Percentiles rank a stretch among this genome's conserved stretches.
Evolutionary conservation across 1,140 invertebrate species (phyloP).

Genomic region (Bombus polaris): DNA sequence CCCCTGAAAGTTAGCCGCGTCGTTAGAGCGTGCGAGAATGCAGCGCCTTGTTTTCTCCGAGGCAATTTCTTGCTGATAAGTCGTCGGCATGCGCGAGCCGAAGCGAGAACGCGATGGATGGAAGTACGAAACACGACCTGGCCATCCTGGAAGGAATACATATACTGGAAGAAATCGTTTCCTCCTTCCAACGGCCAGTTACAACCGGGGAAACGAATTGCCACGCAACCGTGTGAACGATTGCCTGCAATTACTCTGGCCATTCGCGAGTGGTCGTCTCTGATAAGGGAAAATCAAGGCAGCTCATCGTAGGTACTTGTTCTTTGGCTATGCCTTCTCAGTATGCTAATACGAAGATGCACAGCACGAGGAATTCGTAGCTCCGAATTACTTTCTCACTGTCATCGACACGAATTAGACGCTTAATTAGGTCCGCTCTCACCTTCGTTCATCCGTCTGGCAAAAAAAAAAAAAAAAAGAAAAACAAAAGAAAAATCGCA

Average conservation of each 20-base stretch:
- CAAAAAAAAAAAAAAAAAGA: too few relatives aligned
- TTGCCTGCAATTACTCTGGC: slow-evolving; percentile 40
- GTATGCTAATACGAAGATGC: slow-evolving; percentile 18
- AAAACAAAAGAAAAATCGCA: neutral
- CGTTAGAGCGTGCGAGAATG: slow-evolving; percentile 70
- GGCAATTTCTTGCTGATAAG: slow-evolving; percentile 67
- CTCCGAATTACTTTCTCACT: slow-evolving; percentile 31
- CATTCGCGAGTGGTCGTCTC: slow-evolving; percentile 4
- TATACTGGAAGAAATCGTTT: slow-evolving; percentile 1
- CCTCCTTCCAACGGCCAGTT: neutral
- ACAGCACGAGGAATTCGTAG: slow-evolving; percentile 3
- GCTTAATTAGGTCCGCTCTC: neutral
- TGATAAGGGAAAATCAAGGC: slow-evolving; percentile 23
- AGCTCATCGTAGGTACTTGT: neutral
- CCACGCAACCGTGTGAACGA: slow-evolving; percentile 32
- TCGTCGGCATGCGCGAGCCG: slow-evolving; percentile 40
- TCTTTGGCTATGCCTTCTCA: neutral
- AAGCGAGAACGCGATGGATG: slow-evolving; percentile 14
- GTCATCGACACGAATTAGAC: neutral
- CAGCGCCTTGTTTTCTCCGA: slow-evolving; percentile 62
- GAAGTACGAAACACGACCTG: neutral
- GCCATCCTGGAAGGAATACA: neutral
- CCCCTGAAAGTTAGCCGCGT: slow-evolving; percentile 56
- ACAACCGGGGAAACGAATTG: slow-evolving; percentile 17
- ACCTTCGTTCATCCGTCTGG: neutral